Conservation (phyloP, 2,888 invertebrate genomes). For the Bugula neritina region DNA sequence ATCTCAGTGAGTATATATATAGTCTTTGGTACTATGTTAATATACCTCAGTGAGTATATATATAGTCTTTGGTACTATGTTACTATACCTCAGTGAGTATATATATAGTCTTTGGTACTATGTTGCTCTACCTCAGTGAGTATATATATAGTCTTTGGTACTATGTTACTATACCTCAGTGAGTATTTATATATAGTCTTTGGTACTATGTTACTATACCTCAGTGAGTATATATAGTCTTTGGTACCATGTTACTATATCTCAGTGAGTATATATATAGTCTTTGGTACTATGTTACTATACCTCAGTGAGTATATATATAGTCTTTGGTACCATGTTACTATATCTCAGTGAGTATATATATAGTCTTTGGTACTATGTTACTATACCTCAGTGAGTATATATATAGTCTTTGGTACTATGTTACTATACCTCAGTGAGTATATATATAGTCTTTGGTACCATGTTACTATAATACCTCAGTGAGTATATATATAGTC, state of each 20-base stretch:
- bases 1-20: conserved; percentile 72
- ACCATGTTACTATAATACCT: conserved; percentile 89
- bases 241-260: conserved; percentile 81
- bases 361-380: conserved; percentile 85
- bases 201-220: conserved; percentile 79
- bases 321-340: conserved; percentile 83
- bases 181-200: conserved; percentile 69
- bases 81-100: conserved; percentile 74
- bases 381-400: conserved; percentile 75
- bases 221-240: conserved; percentile 76
- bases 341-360: conserved; percentile 73
- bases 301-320: conserved; percentile 73
- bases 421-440: conserved; percentile 84
- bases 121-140: conserved; percentile 82
- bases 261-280: conserved; percentile 71
- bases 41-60: conserved; percentile 72
- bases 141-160: conserved; percentile 70
- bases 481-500: conserved; percentile 69
- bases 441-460: conserved; percentile 68
- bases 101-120: conserved; percentile 76
- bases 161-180: conserved; percentile 86
- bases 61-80: conserved; percentile 85
- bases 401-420: conserved; percentile 73
- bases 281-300: conserved; percentile 79
- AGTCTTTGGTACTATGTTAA: conserved; percentile 79